phyloP scores from a whole-genome alignment of 2,888 invertebrate genomes.

The Boloria selene region DNA sequence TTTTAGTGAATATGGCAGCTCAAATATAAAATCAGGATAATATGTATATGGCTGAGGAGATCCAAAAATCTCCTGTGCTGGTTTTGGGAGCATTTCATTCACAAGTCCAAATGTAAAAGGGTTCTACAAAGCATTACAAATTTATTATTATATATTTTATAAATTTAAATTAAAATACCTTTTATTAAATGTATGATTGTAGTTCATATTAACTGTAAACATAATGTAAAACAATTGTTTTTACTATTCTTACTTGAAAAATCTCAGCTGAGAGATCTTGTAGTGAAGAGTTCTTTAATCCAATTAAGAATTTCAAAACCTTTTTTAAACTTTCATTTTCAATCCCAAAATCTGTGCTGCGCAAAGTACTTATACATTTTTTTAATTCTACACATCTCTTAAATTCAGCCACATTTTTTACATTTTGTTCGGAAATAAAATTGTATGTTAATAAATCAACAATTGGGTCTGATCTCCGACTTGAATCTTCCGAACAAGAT shows the following conservation, averaged over 20 bases:
- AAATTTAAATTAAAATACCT: background rate
- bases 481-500: constrained; percentile 53
- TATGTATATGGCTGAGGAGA: constrained; percentile 74
- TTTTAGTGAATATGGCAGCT: constrained; percentile 67
- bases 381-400: constrained; percentile 63
- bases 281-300: constrained; percentile 58
- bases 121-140: constrained; percentile 55
- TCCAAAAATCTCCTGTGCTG: constrained; percentile 60
- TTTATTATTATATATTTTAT: background rate
- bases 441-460: constrained; percentile 65
- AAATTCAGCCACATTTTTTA: constrained; percentile 68
- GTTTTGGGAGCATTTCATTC: constrained; percentile 73
- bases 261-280: constrained; percentile 61
- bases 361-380: constrained; percentile 56
- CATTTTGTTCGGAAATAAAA: constrained; percentile 58
- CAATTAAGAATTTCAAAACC: constrained; percentile 59
- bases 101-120: constrained; percentile 75
- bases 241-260: constrained; percentile 58
- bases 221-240: background rate
- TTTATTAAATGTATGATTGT: background rate
- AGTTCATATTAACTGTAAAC: no score
- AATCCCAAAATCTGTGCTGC: constrained; percentile 57
- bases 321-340: constrained; percentile 55
- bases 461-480: constrained; percentile 57
- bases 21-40: constrained; percentile 72